Conservation (phyloP, 2,888 invertebrate genomes). For the Galeopsomyia nigrocyanea region DNA sequence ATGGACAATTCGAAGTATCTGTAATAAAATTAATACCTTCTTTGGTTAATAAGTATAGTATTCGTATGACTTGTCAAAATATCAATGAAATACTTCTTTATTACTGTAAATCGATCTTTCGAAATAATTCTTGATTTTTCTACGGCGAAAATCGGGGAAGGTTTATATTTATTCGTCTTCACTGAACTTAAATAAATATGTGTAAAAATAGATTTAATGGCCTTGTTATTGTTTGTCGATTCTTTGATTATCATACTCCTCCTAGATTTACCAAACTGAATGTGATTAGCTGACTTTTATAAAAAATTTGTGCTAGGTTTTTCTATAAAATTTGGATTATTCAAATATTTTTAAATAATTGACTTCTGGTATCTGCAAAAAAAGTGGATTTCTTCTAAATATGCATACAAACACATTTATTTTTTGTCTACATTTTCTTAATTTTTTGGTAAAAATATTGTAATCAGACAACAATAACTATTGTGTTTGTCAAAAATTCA, state of each 20-base stretch:
- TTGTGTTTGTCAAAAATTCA: too few relatives aligned
- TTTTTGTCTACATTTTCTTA: too few relatives aligned
- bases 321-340: too few relatives aligned
- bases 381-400: too few relatives aligned
- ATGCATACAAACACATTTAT: too few relatives aligned
- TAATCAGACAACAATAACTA: too few relatives aligned
- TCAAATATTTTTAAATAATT: too few relatives aligned
- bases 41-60: neutral
- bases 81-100: slow-evolving; percentile 7
- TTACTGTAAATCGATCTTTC: slow-evolving; percentile 32
- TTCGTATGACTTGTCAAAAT: slow-evolving; percentile 13
- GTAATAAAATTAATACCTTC: slow-evolving; percentile 23
- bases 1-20: slow-evolving; percentile 1
- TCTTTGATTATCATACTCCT: neutral
- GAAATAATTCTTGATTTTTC: neutral
- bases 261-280: too few relatives aligned
- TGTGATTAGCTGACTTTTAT: too few relatives aligned
- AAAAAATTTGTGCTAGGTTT: too few relatives aligned
- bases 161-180: slow-evolving; percentile 37
- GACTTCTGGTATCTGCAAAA: too few relatives aligned
- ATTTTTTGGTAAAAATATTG: too few relatives aligned
- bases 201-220: slow-evolving; percentile 20
- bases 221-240: slow-evolving; percentile 1
- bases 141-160: neutral
- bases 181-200: slow-evolving; percentile 36